Base-by-base conservation (phyloP, 2,888 invertebrate genomes). In the Zygogramma bicolorata region DNA sequence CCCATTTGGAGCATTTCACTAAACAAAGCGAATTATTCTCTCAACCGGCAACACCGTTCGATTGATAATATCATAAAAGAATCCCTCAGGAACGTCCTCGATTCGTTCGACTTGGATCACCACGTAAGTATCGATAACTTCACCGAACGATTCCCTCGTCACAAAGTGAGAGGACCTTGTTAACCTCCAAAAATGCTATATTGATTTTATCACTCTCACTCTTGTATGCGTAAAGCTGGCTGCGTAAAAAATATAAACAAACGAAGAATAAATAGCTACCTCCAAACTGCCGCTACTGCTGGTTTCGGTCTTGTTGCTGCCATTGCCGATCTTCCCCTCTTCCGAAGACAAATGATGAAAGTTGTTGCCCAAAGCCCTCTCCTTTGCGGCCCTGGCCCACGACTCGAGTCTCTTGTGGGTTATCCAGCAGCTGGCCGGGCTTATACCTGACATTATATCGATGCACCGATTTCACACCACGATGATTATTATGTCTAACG, bases 321-420 rank as follows among this genome's bases (percentile, higher is more conserved):
- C n/a, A n/a, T 89, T 90, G 81, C 89, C 89, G 68, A 76, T 79
- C 58, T 77, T 74, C 10, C 65, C 74, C 20, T 89, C 88, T 65
- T 80, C 34, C 2, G 68, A 65, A 42, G 63, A n/a, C n/a, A n/a
- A 49, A 42, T 42, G 46, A 31, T 74, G 78, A 34, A 84, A 82
- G 60, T 82, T 83, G 66, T 83, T 79, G 46, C 86, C 86, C 68
- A 86, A 88, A 1, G 91, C 90, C 58, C 93, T 88, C 83, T 93
- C 93, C 82, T 93, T 90, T 58, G 93, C 93, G 61, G 93, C 92
- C 68, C 92, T 88, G 1, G 93, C 93, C 94, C 94, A 94, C 7
- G 93, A 92, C 85, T 93, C 93, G 57, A 94, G 89, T 76, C 93
- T 88, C 85, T 93, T 93, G 86, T 94, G 93, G 27, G 93, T 92